A percentile compares a stretch with the other conserved stretches of the same genome.
phyloP scores from a whole-genome alignment of 2,888 invertebrate species.

The Acleris literana region DNA sequence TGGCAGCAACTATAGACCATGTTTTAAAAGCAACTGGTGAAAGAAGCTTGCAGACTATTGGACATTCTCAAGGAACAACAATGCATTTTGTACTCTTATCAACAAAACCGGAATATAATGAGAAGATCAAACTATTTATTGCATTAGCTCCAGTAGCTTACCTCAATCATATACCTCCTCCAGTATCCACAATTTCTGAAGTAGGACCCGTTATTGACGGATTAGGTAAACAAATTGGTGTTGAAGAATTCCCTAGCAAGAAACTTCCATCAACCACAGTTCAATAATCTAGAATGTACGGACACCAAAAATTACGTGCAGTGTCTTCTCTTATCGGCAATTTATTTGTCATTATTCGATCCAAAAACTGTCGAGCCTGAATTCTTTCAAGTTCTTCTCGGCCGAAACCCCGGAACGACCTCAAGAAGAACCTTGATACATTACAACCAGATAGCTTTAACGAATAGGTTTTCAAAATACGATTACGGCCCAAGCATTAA shows the following conservation, averaged over 20 bases:
- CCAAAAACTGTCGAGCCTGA: constrained; percentile 66
- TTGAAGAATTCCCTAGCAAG: constrained; percentile 31
- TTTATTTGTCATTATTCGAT: constrained; percentile 68
- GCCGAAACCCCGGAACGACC: constrained; percentile 46
- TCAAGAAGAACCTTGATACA: constrained; percentile 49
- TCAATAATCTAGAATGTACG: constrained; percentile 22
- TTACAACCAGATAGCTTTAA: constrained; percentile 44
- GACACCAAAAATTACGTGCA: background rate
- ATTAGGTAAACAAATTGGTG: constrained; percentile 63
- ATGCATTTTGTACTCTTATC: constrained; percentile 80
- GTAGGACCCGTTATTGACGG: constrained; percentile 49
- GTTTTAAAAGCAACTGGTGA: constrained; percentile 67
- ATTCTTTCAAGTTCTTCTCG: constrained; percentile 41
- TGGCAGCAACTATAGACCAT: constrained; percentile 83
- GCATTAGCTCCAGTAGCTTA: constrained; percentile 83
- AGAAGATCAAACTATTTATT: constrained; percentile 76
- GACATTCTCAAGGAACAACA: constrained; percentile 87
- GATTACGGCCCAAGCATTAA: constrained; percentile 30
- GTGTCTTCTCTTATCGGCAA: background rate
- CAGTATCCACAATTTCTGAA: constrained; percentile 49
- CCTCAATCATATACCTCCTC: constrained; percentile 58
- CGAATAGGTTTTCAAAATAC: constrained; percentile 41
- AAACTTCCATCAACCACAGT: background rate
- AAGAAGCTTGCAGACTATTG: constrained; percentile 83
- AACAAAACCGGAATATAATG: constrained; percentile 78